Evolutionary conservation across 2,888 invertebrate genomes (phyloP).

Genomic region (Amiota communis): DNA sequence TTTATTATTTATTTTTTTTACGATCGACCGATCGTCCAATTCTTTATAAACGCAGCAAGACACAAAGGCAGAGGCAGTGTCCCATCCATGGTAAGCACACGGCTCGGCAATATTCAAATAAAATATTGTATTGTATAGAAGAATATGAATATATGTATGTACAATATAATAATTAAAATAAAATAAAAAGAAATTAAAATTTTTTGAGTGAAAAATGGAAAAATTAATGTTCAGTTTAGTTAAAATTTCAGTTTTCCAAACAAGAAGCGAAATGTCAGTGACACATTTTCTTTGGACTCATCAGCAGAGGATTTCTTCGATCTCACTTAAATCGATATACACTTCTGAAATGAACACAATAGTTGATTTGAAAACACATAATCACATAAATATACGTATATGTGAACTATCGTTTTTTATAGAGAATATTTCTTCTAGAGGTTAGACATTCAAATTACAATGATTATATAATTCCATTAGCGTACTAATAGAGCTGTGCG

Average conservation of each 20-base stretch:
- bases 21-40: background rate
- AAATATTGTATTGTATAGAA: constrained; percentile 7
- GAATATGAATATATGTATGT: background rate
- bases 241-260: constrained; percentile 46
- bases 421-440: too few relatives aligned
- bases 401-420: too few relatives aligned
- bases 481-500: too few relatives aligned
- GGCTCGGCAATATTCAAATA: constrained; percentile 17
- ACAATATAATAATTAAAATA: constrained; percentile 18
- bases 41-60: background rate
- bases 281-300: constrained; percentile 32
- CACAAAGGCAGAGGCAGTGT: background rate
- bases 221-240: constrained; percentile 32
- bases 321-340: too few relatives aligned
- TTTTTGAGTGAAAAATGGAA: background rate
- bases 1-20: background rate
- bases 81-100: constrained; percentile 18
- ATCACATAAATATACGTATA: too few relatives aligned
- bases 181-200: background rate
- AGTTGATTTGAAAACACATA: too few relatives aligned
- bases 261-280: constrained; percentile 23
- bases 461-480: too few relatives aligned
- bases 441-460: too few relatives aligned
- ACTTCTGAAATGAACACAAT: too few relatives aligned
- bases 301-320: too few relatives aligned